Evolutionary conservation across 2,113 vertebrate genomes (phyloP), one percentile per base, ranked within the genome.

Genomic region (Hyaena hyaena): DNA sequence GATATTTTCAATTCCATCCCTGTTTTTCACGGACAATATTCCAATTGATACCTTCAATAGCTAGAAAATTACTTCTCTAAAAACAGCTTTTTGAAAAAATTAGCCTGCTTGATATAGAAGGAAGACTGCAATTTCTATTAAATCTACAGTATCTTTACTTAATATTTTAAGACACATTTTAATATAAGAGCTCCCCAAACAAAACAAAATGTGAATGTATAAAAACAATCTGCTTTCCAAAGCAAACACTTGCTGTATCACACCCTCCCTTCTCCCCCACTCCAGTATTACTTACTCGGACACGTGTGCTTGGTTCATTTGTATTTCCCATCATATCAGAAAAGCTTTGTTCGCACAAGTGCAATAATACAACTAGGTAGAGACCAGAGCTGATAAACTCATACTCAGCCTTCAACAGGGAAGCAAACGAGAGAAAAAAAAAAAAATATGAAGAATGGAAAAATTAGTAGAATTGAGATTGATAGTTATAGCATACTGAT

Each of bases 321-420:
- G 99, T 99, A 0, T 99, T 99, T 98, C 99, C 99, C 84, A 99
- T 98, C 97, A 99, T 99, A 91, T 99, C 99, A 21, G 99, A 99
- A 98, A 99, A 99, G 98, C 99, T 99, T 98, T 99, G 99, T 97
- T 99, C 99, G 11, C 99, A 99, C 97, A 99, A 99, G 97, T 99
- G 99, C 94, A 99, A 97, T 98, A 99, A 99, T 82, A 99, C 99
- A 98, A 99, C 99, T 98, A 99, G 99, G 98, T 99, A 99, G 90
- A 99, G 99, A 53, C 99, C 99, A 91, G 99, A 99, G 99, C 99
- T 99, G 99, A 99, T 99, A 98, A 99, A 99, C 98, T 99, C 99
- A 93, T 99, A 99, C 97, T 99, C 99, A 23, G 99, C 99, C 99
- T 99, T 99, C 26, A 98, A 94, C 1, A 81, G 89, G 82, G 96